Base-by-base conservation (phyloP, 2,113 vertebrate species). In the Cryptotis parvus region DNA sequence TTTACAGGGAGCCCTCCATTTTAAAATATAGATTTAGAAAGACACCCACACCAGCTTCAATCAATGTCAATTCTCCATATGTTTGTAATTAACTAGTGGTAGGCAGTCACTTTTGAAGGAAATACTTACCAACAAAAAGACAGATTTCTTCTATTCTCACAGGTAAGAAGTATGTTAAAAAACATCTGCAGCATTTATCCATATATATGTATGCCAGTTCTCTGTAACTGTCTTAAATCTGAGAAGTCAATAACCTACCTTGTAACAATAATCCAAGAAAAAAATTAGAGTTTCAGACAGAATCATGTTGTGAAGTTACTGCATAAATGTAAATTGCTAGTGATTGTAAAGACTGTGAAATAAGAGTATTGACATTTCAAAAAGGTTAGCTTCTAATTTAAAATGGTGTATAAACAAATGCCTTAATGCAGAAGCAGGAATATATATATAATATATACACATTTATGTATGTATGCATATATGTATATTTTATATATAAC, bases 371-470 rank as follows among this genome's bases (percentile, higher is more conserved):
- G 73, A 90, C 87, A 83, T 92, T 93, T 87, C 78, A 89, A 87
- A 94, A 94, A 96, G 92, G 72, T 92, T 84, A 92, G 77, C 69
- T 75, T 92, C 73, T 68, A 27, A 9, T 90, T 27, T 84, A 77
- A 91, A 92, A 84, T 52, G 88, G 58, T 35, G 61, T 27, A 78
- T 52, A 68, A 84, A 68, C 55, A 87, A 87, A 33, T 33, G 76
- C 89, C 58, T 93, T 35, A 63, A 65, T 39, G 55, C 4, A 37
- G 65, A 89, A 75, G 29, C 61, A 58, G 55, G 16, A 20, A 58
- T 58, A 9, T n/a, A n/a, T n/a, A n/a, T n/a, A n/a, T n/a, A n/a
- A n/a, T n/a, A n/a, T n/a, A n/a, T n/a, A n/a, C n/a, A n/a, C n/a
- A n/a, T n/a, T n/a, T n/a, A n/a, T n/a, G n/a, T n/a, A n/a, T n/a